Evolutionary conservation across 2,113 vertebrate genomes (phyloP).

Genomic region (Hirundichthys speculiger): DNA sequence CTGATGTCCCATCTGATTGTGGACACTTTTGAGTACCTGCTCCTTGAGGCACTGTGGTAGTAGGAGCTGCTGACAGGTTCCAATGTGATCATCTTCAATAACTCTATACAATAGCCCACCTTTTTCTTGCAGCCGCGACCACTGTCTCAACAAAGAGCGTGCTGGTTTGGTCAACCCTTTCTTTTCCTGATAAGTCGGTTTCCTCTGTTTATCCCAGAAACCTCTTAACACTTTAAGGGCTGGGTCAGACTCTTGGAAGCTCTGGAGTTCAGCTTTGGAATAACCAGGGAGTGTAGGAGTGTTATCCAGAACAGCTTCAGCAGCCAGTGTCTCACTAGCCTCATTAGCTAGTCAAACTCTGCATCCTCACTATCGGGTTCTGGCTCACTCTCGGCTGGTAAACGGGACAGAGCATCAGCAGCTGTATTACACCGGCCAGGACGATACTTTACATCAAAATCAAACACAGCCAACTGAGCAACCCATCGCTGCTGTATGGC

Average conservation of each 20-base stretch:
- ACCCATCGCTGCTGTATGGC: too few relatives aligned
- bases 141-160: not conserved
- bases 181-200: not conserved
- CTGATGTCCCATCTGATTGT: too few relatives aligned
- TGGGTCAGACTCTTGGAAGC: not conserved
- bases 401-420: not conserved
- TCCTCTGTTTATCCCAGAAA: not conserved
- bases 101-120: not conserved
- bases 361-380: not conserved
- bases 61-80: not conserved
- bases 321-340: too few relatives aligned
- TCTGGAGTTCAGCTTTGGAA: too few relatives aligned
- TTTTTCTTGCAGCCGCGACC: not conserved
- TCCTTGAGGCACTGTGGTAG: not conserved
- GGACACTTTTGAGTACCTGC: not conserved
- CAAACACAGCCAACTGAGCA: too few relatives aligned
- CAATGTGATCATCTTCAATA: not conserved
- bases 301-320: not conserved
- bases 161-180: not conserved
- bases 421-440: too few relatives aligned
- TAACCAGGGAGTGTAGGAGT: too few relatives aligned
- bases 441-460: too few relatives aligned
- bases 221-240: not conserved
- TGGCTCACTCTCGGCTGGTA: not conserved
- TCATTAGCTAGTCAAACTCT: constrained; percentile 7